Conservation (phyloP, 2,797 vertebrate genomes). For the Oophaga sylvatica region DNA sequence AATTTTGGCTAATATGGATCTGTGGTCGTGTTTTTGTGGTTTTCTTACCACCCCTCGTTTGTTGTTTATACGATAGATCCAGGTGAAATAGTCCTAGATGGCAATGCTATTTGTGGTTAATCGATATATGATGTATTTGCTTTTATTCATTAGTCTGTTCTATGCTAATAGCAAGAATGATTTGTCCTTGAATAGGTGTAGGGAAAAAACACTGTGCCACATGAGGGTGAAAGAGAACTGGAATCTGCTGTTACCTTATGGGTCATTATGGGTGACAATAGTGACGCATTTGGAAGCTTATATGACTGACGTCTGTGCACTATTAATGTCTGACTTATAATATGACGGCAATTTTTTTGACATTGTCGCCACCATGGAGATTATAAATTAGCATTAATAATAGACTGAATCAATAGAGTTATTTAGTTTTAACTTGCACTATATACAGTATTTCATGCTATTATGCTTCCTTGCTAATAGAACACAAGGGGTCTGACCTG, state of each 20-base stretch:
- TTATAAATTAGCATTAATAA: not conserved
- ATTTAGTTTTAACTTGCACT: not conserved
- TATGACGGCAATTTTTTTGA: not conserved
- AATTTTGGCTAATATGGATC: too few relatives aligned
- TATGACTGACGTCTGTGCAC: not conserved
- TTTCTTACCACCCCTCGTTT: too few relatives aligned
- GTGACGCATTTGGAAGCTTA: not conserved
- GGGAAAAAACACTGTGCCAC: constrained; percentile 9
- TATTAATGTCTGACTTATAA: not conserved
- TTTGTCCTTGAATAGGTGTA: constrained; percentile 20
- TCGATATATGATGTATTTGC: too few relatives aligned
- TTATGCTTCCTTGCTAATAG: not conserved
- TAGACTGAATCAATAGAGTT: not conserved
- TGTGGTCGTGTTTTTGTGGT: too few relatives aligned
- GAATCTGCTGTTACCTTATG: constrained; percentile 5
- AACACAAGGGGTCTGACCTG: not conserved
- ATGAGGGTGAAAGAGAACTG: not conserved
- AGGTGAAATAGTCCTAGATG: too few relatives aligned
- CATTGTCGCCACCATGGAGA: not conserved
- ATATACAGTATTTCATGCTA: not conserved
- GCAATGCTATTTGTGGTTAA: too few relatives aligned
- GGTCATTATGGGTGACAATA: constrained; percentile 6
- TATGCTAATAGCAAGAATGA: constrained; percentile 1
- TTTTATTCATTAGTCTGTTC: too few relatives aligned
- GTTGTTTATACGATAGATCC: too few relatives aligned